Evolutionary conservation across 2,113 vertebrate species (phyloP).

Genomic region (Aegithalos caudatus): DNA sequence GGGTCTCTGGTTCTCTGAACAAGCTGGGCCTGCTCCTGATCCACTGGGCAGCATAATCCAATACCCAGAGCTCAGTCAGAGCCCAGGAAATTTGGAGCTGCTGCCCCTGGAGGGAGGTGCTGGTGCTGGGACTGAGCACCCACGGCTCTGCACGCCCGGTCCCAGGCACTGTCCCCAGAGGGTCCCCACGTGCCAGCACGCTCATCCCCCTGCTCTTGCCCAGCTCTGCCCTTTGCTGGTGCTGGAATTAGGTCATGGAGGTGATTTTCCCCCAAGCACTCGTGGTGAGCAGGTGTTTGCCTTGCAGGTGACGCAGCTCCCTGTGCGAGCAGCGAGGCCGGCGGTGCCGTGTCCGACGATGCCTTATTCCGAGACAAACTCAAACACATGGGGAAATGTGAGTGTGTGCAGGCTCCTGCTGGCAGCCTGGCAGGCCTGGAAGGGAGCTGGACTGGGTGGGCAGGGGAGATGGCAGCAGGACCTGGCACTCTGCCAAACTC

Average conservation of each 20-base stretch:
- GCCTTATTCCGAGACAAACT: slow-evolving; percentile 97
- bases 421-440: background rate
- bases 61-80: background rate
- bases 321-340: slow-evolving; percentile 75
- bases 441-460: background rate
- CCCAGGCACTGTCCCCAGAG: background rate
- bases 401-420: slow-evolving; percentile 41
- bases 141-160: accelerated
- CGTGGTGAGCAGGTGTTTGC: background rate
- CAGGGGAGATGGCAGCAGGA: background rate
- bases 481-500: background rate
- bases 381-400: slow-evolving; percentile 99
- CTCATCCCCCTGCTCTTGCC: background rate
- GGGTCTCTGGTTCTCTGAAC: background rate
- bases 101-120: background rate
- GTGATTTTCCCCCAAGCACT: too few relatives aligned
- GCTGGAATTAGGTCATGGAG: background rate
- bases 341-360: slow-evolving; percentile 84
- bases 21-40: background rate
- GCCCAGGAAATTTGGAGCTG: background rate
- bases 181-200: background rate
- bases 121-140: background rate
- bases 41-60: accelerated
- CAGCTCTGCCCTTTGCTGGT: background rate
- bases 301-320: slow-evolving; percentile 74